These are phyloP conservation scores for Spondyliosoma cantharus DNA, from an alignment of 2,797 vertebrate species.

Conservation along the genomic window DNA sequence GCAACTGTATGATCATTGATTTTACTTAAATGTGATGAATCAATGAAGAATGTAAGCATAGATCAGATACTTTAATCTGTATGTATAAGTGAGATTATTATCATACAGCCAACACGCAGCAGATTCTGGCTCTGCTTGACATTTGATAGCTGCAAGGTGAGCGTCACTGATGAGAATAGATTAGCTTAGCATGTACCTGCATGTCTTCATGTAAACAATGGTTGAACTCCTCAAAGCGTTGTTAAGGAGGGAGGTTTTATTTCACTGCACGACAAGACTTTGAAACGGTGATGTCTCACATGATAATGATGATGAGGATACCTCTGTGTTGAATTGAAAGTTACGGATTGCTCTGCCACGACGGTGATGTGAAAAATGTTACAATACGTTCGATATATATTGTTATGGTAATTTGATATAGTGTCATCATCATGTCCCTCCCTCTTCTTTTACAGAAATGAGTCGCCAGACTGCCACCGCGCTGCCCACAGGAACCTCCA, in stretches of 20 bases:
- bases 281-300: not conserved
- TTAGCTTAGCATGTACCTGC: not conserved
- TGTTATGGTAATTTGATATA: not conserved
- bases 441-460: slow-evolving; percentile 88
- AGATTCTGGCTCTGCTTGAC: not conserved
- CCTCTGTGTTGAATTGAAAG: no score
- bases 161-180: not conserved
- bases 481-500: slow-evolving; percentile 98
- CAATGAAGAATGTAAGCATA: not conserved
- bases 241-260: not conserved
- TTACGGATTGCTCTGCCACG: not conserved
- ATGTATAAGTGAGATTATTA: not conserved
- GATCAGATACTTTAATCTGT: not conserved
- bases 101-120: not conserved
- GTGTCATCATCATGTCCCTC: not conserved
- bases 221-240: not conserved
- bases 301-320: not conserved
- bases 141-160: not conserved
- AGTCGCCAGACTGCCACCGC: slow-evolving; percentile 99
- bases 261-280: not conserved
- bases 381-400: no score
- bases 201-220: not conserved
- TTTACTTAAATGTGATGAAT: not conserved
- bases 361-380: not conserved
- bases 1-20: not conserved